A percentile compares a stretch with the other conserved stretches of the same genome.
Conservation (phyloP, 2,888 invertebrate genomes). For the Crocallis elinguaria region DNA sequence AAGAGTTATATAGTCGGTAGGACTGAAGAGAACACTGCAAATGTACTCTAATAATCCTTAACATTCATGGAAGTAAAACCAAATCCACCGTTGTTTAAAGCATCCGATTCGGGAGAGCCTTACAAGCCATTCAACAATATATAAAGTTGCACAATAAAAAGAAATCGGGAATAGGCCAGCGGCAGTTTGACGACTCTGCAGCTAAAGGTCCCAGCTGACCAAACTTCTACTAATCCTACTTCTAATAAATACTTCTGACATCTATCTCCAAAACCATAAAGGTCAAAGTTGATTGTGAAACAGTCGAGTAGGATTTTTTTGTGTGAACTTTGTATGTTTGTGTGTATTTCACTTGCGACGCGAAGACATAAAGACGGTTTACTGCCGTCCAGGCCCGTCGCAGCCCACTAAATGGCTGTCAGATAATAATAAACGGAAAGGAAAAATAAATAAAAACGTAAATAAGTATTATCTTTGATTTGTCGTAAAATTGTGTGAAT, state of each 20-base stretch:
- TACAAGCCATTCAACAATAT: conserved; percentile 28
- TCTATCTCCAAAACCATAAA: conserved; percentile 27
- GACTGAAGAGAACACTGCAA: no score
- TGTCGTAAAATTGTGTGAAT: conserved; percentile 30
- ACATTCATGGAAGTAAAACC: neutral
- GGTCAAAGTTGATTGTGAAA: conserved; percentile 27
- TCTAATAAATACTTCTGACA: conserved; percentile 5
- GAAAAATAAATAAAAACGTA: conserved; percentile 45
- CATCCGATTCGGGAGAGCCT: conserved; percentile 3
- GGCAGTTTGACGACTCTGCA: conserved; percentile 33
- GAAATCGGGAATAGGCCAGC: conserved; percentile 34
- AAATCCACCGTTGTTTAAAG: neutral
- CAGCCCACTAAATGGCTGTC: conserved; percentile 47
- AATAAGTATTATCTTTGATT: conserved; percentile 39
- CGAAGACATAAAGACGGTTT: conserved; percentile 47
- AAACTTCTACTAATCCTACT: conserved; percentile 11
- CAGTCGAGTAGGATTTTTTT: conserved; percentile 20
- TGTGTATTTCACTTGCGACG: conserved; percentile 45
- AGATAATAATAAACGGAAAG: conserved; percentile 48
- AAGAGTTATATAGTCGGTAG: no score
- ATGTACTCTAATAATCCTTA: neutral
- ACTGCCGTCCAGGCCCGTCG: conserved; percentile 37
- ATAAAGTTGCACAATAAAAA: conserved; percentile 38
- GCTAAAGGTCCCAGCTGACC: conserved; percentile 24
- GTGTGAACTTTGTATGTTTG: conserved; percentile 37